Evolutionary conservation across 1,140 invertebrate species (phyloP).

Genomic region (Oryctes rhinoceros): DNA sequence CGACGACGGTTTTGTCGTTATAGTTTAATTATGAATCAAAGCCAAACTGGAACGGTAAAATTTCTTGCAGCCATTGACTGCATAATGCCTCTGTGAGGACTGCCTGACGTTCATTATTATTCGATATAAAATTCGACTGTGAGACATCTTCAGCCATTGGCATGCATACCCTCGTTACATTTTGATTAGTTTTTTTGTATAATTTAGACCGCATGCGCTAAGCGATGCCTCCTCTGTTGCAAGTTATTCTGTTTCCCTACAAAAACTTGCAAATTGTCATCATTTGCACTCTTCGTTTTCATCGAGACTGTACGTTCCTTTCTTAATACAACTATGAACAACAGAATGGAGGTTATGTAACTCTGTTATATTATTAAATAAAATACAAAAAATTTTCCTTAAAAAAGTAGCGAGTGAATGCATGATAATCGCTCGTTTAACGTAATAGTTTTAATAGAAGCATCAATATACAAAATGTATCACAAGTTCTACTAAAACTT

Average conservation of each 20-base stretch:
- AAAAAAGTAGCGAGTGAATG: no score
- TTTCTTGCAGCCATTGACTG: background rate
- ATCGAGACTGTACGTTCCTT: background rate
- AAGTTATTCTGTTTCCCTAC: background rate
- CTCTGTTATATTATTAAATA: no score
- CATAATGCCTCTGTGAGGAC: background rate
- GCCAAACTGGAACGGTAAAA: slow-evolving; percentile 10
- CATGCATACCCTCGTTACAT: slow-evolving; percentile 4
- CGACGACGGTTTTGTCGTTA: background rate
- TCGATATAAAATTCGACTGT: slow-evolving; percentile 34
- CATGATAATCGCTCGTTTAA: no score
- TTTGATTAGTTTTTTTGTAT: slow-evolving; percentile 32
- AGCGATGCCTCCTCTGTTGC: background rate
- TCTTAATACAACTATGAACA: background rate
- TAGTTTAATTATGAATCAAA: slow-evolving; percentile 37
- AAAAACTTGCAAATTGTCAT: background rate
- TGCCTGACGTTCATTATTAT: slow-evolving; percentile 14
- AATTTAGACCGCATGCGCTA: slow-evolving; percentile 23
- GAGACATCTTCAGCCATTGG: slow-evolving; percentile 35
- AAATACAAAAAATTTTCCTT: no score
- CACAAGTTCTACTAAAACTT: no score
- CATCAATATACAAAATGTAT: no score
- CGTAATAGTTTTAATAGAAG: no score
- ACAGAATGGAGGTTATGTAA: no score
- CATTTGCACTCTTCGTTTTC: background rate